These are phyloP conservation scores for Drosophila prolongata DNA, from an alignment of 2,888 invertebrate genomes.

Conservation along the genomic window DNA sequence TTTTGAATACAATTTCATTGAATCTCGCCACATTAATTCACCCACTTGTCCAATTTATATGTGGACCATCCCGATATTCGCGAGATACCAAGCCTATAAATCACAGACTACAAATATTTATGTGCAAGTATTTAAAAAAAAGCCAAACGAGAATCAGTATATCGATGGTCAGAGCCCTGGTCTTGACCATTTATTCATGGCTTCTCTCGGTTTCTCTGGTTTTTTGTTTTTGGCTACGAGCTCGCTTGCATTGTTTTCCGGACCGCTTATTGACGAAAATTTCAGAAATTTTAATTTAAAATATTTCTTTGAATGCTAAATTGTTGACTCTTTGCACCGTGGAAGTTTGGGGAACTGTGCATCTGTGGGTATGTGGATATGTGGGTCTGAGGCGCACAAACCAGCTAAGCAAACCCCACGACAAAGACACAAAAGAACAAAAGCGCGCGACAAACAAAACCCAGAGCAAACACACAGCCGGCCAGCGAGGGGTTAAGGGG, in stretches of 20 bases:
- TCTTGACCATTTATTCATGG: conserved; percentile 19
- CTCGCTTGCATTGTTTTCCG: conserved; percentile 64
- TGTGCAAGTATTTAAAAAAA: conserved; percentile 71
- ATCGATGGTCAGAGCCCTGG: conserved; percentile 7
- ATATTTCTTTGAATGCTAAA: conserved; percentile 83
- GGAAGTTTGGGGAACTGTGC: conserved; percentile 28
- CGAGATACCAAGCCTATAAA: conserved; percentile 14
- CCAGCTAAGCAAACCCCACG: conserved; percentile 74
- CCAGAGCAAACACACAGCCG: conserved; percentile 63
- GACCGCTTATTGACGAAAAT: conserved; percentile 79
- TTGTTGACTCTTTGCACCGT: conserved; percentile 74
- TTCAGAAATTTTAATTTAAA: conserved; percentile 85
- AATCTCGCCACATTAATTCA: conserved; percentile 6
- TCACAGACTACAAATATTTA: conserved; percentile 47
- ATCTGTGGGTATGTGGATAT: conserved; percentile 6
- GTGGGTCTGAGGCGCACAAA: conserved; percentile 40
- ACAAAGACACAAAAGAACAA: conserved; percentile 71
- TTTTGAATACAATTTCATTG: neutral
- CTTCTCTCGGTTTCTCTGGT: neutral
- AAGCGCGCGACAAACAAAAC: conserved; percentile 76
- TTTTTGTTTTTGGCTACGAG: conserved; percentile 15
- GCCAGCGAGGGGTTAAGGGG: conserved; percentile 16
- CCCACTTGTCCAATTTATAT: conserved; percentile 5
- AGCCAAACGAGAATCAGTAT: conserved; percentile 18
- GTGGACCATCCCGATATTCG: conserved; percentile 2